These are phyloP conservation scores for Lacanobia wlatinum DNA, from an alignment of 2,888 invertebrate genomes.

Conservation along the genomic window DNA sequence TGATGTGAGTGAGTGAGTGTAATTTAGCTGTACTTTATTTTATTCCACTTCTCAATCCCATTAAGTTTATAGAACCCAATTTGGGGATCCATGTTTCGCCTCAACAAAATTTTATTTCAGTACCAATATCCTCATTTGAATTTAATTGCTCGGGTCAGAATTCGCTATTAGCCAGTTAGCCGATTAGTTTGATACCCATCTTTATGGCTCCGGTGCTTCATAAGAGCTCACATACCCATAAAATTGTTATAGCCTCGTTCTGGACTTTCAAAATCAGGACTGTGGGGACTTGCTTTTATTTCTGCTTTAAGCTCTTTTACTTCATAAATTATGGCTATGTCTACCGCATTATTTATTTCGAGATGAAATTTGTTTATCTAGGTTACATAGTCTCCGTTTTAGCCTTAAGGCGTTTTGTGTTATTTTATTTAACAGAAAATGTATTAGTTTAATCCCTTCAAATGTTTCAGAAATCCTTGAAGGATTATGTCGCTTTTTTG, in stretches of 20 bases:
- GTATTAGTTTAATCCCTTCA: neutral
- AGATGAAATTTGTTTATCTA: neutral
- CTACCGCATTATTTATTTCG: conserved; percentile 1
- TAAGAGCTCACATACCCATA: conserved; percentile 41
- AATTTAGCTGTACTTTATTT: too few relatives aligned
- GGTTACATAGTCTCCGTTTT: neutral
- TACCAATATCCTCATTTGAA: conserved; percentile 21
- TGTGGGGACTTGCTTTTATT: conserved; percentile 52
- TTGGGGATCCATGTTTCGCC: neutral
- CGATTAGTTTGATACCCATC: conserved; percentile 43
- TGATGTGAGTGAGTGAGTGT: too few relatives aligned
- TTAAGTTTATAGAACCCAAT: neutral
- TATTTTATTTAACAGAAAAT: neutral
- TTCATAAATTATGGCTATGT: conserved; percentile 4
- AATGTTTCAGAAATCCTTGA: neutral
- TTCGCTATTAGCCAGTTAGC: conserved; percentile 7
- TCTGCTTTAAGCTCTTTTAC: conserved; percentile 22
- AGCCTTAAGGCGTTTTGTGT: neutral
- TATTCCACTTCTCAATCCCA: neutral
- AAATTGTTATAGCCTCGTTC: conserved; percentile 45
- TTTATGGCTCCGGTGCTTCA: conserved; percentile 41
- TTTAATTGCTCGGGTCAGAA: conserved; percentile 37
- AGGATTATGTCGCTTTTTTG: neutral
- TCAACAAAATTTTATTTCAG: conserved; percentile 13
- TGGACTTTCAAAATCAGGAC: conserved; percentile 38